A percentile compares a stretch with the other conserved stretches of the same genome.
phyloP scores from a whole-genome alignment of 2,888 invertebrate genomes.

The Calameuta idolon region DNA sequence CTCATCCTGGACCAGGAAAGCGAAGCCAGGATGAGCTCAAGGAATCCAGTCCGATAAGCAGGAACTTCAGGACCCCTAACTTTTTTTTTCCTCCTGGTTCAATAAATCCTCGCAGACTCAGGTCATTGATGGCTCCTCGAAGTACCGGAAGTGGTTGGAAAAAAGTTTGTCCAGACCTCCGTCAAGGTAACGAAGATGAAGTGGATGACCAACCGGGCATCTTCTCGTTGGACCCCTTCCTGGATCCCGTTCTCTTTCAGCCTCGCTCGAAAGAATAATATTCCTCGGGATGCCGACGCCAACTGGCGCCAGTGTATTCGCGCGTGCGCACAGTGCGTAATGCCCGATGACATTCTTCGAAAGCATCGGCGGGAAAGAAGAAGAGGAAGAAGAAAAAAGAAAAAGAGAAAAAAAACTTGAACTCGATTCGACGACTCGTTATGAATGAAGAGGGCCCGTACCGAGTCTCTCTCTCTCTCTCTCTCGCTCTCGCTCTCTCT shows the following conservation, averaged over 20 bases:
- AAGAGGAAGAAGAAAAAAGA: neutral
- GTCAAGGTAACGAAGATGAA: neutral
- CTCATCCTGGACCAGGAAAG: neutral
- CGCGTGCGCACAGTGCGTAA: constrained; percentile 1
- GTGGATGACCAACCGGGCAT: neutral
- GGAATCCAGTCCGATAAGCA: neutral
- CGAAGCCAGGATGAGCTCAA: neutral
- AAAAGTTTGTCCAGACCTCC: neutral
- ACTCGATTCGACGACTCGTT: constrained; percentile 41
- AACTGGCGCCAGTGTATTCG: neutral
- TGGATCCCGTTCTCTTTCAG: neutral
- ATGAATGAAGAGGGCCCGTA: constrained; percentile 41
- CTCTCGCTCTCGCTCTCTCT: constrained; percentile 23
- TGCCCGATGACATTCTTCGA: constrained; percentile 31
- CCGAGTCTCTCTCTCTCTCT: neutral
- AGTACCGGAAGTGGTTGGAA: neutral
- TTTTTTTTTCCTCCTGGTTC: neutral
- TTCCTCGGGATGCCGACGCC: neutral
- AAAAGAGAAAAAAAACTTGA: constrained; percentile 26
- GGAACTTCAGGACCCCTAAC: neutral
- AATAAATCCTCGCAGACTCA: neutral
- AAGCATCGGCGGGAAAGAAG: constrained; percentile 25
- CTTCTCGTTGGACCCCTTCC: neutral
- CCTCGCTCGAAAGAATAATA: neutral
- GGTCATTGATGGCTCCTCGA: neutral